A percentile compares a stretch with the other conserved stretches of the same genome.
Evolutionary conservation across 2,888 invertebrate species (phyloP).

Genomic region (Phragmatobia fuliginosa): DNA sequence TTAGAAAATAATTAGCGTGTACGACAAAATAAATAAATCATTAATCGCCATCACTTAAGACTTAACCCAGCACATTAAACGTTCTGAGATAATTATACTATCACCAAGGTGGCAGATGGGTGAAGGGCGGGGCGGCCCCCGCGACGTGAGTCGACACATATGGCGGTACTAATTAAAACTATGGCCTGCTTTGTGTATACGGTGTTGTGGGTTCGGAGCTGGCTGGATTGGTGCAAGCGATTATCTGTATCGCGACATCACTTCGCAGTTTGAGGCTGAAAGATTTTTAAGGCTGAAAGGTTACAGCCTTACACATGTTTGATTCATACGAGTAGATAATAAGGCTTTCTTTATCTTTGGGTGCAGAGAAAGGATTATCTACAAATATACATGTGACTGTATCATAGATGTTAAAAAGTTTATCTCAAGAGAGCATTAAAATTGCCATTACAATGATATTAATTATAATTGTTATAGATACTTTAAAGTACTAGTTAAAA

Average conservation of each 20-base stretch:
- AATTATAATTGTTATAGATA: no score
- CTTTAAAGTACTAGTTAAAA: neutral
- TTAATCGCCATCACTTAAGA: constrained; percentile 22
- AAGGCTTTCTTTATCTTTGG: neutral
- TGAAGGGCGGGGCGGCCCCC: constrained; percentile 60
- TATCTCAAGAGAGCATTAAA: neutral
- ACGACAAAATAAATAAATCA: neutral
- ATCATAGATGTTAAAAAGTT: neutral
- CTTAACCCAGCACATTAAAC: constrained; percentile 56
- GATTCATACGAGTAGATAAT: no score
- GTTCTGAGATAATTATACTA: constrained; percentile 80
- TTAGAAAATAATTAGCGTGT: neutral
- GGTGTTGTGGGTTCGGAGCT: constrained; percentile 11
- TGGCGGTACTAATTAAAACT: constrained; percentile 82
- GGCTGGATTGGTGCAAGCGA: constrained; percentile 4
- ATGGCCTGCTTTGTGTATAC: constrained; percentile 34
- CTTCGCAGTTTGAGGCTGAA: neutral
- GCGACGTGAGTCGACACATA: constrained; percentile 78
- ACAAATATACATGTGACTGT: neutral
- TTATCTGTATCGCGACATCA: constrained; percentile 1
- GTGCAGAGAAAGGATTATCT: neutral
- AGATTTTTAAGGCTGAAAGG: no score
- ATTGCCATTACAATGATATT: neutral
- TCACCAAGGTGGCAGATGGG: constrained; percentile 71
- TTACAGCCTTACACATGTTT: no score